Percentiles rank a stretch among this genome's conserved stretches.
phyloP scores from a whole-genome alignment of 2,888 invertebrate genomes.

The Napeogenes sylphis region DNA sequence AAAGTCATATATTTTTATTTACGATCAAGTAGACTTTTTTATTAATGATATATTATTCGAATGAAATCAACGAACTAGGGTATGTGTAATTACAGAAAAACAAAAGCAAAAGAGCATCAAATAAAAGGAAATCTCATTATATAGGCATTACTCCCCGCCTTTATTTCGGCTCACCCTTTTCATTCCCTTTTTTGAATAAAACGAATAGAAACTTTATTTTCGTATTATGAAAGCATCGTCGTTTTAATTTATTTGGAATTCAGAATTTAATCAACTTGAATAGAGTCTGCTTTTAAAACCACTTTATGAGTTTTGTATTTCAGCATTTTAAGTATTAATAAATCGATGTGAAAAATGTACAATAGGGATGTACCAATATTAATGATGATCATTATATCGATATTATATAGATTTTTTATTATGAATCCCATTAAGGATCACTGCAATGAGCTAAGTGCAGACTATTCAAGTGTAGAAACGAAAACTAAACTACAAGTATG shows the following conservation, averaged over 20 bases:
- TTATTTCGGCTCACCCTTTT: slow-evolving; percentile 35
- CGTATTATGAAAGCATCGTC: slow-evolving; percentile 10
- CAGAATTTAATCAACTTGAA: slow-evolving; percentile 11
- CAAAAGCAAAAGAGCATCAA: slow-evolving; percentile 16
- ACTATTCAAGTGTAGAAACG: no score
- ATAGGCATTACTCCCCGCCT: slow-evolving; percentile 33
- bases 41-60: no score
- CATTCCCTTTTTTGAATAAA: slow-evolving; percentile 23
- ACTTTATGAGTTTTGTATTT: slow-evolving; percentile 8
- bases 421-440: no score
- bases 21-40: no score
- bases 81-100: slow-evolving; percentile 25
- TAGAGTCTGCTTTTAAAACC: slow-evolving; percentile 7
- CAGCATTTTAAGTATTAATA: slow-evolving; percentile 7
- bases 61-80: slow-evolving; percentile 10
- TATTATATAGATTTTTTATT: no score
- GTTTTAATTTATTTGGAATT: slow-evolving; percentile 18
- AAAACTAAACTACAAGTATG: no score
- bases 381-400: no score
- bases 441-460: no score
- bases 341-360: neutral
- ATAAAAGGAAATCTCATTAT: slow-evolving; percentile 37
- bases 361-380: no score
- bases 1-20: no score
- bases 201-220: slow-evolving; percentile 27